These are phyloP conservation scores for Drosophila littoralis DNA, from an alignment of 1,140 invertebrate species.

Conservation along the genomic window DNA sequence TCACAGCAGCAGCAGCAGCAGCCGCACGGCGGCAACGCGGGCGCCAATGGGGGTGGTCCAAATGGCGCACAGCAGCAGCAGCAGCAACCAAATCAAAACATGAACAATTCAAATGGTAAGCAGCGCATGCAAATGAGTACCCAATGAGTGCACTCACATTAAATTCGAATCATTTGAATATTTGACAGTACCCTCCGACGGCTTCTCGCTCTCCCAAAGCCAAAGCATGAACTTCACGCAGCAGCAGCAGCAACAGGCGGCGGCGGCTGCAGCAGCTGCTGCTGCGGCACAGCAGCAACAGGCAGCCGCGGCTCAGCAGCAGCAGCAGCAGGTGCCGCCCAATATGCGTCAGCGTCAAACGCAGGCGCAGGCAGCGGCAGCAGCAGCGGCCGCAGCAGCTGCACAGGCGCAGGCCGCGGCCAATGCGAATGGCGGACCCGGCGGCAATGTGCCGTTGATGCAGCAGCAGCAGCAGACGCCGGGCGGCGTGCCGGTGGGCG, in stretches of 20 bases:
- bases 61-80: conserved; percentile 64
- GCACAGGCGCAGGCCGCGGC: conserved; percentile 73
- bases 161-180: background rate
- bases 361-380: conserved; percentile 70
- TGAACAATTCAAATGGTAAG: conserved; percentile 82
- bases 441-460: conserved; percentile 59
- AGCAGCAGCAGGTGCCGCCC: conserved; percentile 77
- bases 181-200: conserved; percentile 85
- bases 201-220: conserved; percentile 90
- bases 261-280: conserved; percentile 66
- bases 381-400: conserved; percentile 71
- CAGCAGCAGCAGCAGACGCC: conserved; percentile 56
- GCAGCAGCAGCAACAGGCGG: conserved; percentile 84
- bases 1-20: conserved; percentile 60
- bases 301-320: conserved; percentile 83
- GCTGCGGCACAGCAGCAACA: conserved; percentile 70
- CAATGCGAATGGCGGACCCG: conserved; percentile 65
- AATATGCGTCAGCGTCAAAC: conserved; percentile 82
- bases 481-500: conserved; percentile 37
- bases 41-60: conserved; percentile 69
- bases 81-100: conserved; percentile 84
- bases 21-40: conserved; percentile 71
- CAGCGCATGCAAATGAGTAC: background rate
- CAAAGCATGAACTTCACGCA: conserved; percentile 94
- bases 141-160: background rate